phyloP scores from a whole-genome alignment of 2,113 vertebrate species.

The Fulmarus glacialis region DNA sequence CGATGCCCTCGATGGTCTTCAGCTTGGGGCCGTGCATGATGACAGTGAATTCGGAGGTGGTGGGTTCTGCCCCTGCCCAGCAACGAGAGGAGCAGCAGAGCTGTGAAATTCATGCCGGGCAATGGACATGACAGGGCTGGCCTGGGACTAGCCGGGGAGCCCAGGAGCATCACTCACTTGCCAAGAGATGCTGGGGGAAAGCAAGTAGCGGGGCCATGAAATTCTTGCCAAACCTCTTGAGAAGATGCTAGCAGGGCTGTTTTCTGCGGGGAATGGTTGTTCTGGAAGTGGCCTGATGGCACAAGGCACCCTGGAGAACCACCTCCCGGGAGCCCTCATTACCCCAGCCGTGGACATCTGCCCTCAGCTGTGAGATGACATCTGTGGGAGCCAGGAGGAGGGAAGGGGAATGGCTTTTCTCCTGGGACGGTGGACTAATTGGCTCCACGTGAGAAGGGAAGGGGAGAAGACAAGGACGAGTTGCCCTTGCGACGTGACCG shows the following conservation, averaged over 20 bases:
- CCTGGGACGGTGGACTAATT: not conserved
- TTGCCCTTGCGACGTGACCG: not conserved
- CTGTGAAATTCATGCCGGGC: not conserved
- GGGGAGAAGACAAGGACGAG: not conserved
- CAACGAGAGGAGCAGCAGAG: not conserved
- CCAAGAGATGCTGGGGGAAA: not conserved
- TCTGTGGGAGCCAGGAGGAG: not conserved
- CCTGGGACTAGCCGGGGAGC: not conserved
- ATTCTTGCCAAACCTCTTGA: not conserved
- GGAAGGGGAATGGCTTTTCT: not conserved
- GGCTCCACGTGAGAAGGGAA: not conserved
- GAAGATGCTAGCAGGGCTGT: not conserved
- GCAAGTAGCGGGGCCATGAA: not conserved
- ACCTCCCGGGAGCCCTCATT: not conserved
- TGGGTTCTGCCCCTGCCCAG: conserved; percentile 91
- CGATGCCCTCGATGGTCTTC: conserved; percentile 95
- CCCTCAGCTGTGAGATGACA: not conserved
- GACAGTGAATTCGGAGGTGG: conserved; percentile 97
- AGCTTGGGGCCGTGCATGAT: conserved; percentile 97
- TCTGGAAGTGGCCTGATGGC: not conserved
- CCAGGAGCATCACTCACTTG: fast-evolving
- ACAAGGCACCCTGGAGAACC: not conserved
- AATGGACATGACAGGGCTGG: not conserved
- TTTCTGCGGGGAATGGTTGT: not conserved
- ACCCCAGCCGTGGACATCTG: not conserved